These are phyloP conservation scores for Cyprinodon variegatus DNA, from an alignment of 2,113 vertebrate species.

Conservation along the genomic window DNA sequence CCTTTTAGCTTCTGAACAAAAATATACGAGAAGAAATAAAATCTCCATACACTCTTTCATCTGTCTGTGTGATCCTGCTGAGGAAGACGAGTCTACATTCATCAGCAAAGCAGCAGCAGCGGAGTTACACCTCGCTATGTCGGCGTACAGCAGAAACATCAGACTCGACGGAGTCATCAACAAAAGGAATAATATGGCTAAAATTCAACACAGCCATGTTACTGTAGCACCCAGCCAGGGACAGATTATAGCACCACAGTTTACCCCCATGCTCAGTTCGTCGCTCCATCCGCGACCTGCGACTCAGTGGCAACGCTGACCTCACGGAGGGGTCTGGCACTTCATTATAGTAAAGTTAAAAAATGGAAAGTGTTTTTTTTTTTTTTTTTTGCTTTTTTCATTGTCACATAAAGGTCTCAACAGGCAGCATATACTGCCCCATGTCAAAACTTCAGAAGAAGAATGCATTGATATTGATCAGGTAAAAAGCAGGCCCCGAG, in stretches of 20 bases:
- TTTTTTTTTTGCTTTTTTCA: slow-evolving; percentile 17
- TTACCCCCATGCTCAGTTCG: slow-evolving; percentile 71
- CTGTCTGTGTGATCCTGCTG: slow-evolving; percentile 62
- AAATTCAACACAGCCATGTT: slow-evolving; percentile 69
- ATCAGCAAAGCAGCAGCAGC: slow-evolving; percentile 80
- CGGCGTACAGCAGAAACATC: slow-evolving; percentile 62
- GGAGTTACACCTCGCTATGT: slow-evolving; percentile 68
- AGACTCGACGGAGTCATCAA: slow-evolving; percentile 62
- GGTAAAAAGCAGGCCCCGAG: slow-evolving; percentile 51
- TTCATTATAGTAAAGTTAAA: slow-evolving; percentile 71
- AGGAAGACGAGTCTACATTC: slow-evolving; percentile 84
- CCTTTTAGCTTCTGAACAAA: slow-evolving; percentile 29
- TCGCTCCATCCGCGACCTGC: slow-evolving; percentile 57
- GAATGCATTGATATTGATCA: slow-evolving; percentile 40
- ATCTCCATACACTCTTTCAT: slow-evolving; percentile 43
- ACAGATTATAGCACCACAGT: slow-evolving; percentile 73
- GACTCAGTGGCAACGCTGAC: slow-evolving; percentile 68
- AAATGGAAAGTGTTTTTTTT: slow-evolving; percentile 52
- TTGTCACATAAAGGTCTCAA: slow-evolving; percentile 43
- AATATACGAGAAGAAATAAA: slow-evolving; percentile 45
- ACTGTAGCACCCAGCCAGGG: slow-evolving; percentile 71
- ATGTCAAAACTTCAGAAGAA: slow-evolving; percentile 50
- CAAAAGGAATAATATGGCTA: slow-evolving; percentile 72
- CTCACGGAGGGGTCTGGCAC: slow-evolving; percentile 76
- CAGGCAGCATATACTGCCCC: slow-evolving; percentile 54